These are phyloP conservation scores for Connochaetes taurinus DNA, from an alignment of 2,113 vertebrate species.

Conservation along the genomic window DNA sequence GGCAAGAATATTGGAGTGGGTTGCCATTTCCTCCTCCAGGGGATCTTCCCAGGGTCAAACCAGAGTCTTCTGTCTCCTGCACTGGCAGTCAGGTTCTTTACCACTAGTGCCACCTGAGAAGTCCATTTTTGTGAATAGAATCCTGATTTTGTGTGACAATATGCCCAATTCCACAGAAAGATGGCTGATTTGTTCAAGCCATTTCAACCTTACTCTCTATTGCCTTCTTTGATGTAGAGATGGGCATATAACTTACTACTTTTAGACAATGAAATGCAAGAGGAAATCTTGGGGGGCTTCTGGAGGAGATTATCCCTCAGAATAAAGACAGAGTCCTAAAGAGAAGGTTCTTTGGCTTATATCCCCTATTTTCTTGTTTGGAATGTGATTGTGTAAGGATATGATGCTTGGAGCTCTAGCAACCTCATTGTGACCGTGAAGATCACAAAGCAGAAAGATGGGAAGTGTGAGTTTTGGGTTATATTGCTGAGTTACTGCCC, in stretches of 20 bases:
- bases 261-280: background rate
- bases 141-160: background rate
- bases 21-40: background rate
- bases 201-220: too few species aligned
- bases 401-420: background rate
- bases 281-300: background rate
- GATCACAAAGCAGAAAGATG: background rate
- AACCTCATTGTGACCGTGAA: background rate
- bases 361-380: background rate
- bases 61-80: background rate
- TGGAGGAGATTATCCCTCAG: background rate
- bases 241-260: background rate
- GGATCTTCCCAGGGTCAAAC: background rate
- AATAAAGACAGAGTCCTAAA: background rate
- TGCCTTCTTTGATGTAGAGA: too few species aligned
- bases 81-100: background rate
- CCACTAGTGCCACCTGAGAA: background rate
- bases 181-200: background rate
- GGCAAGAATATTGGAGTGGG: background rate
- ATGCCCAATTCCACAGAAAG: background rate
- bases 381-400: background rate
- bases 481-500: background rate
- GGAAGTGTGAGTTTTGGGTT: rapidly evolving
- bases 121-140: background rate
- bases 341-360: background rate